Base-by-base conservation (phyloP, 2,113 vertebrate genomes). In the Campylomormyrus tamandua region DNA sequence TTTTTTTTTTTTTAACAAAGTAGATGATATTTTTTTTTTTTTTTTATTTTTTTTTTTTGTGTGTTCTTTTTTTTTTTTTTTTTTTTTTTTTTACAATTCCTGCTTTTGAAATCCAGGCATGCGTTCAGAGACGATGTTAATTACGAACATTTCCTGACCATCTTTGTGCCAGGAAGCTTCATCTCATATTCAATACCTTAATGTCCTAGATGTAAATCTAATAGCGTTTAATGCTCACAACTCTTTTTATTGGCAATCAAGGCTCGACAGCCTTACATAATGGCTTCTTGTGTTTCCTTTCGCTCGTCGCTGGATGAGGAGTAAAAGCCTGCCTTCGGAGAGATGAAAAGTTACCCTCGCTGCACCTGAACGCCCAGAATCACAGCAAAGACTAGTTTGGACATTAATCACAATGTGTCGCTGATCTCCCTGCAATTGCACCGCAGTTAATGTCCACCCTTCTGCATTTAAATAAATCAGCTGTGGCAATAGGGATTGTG, bases 401-500 rank as follows among this genome's bases (percentile, higher is more conserved):
- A 92, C 58, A 0, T 91, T 91, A 90, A 90, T 83, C 80, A 87
- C 83, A 70, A 62, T 87, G 90, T 89, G 83, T 77, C 87, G 19
- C 46, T 45, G 85, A 49, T 58, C 53, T 39, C n/a, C 89, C 92
- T 91, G 89, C 88, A 48, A 46, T 93, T 92, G 91, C 92, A 83
- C 88, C 90, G 90, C 90, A 92, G 89, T 90, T 53, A 39, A 87
- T 19, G 49, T 89, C 91, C 27, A 3, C 49, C 90, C 90, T 91
- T 90, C 93, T 91, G 90, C 91, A 93, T 93, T 90, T 92, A 90
- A 92, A 91, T 95, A 93, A 95, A 95, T 95, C 92, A 93, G 92
- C 91, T 89, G 74, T 91, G 92, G 91, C 90, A 86, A 53, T 88
- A 92, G 92, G 91, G 88, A 87, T 90, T 89, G 89, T 87, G 35